Evolutionary conservation across 2,888 invertebrate genomes (phyloP).

Genomic region (Meliscaeva auricollis): DNA sequence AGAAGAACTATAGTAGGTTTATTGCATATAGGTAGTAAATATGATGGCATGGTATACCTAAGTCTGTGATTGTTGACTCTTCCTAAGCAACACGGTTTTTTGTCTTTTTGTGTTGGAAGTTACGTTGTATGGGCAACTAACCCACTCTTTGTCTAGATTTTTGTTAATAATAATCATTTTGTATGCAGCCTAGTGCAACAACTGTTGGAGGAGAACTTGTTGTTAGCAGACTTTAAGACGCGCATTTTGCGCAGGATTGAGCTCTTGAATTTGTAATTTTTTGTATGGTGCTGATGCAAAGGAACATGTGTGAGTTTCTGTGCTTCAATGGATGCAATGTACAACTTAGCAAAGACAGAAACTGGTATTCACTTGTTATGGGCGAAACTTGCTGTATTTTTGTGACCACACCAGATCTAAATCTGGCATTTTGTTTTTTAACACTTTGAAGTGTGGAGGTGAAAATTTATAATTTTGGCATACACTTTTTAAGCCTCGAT

Average conservation of each 20-base stretch:
- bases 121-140: slow-evolving; percentile 59
- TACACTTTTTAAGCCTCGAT: too few relatives aligned
- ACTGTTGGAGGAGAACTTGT: slow-evolving; percentile 63
- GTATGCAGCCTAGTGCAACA: slow-evolving; percentile 2
- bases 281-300: slow-evolving; percentile 24
- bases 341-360: neutral
- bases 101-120: slow-evolving; percentile 4
- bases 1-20: slow-evolving; percentile 4
- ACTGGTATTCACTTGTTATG: slow-evolving; percentile 16
- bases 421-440: neutral
- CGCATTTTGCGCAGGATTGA: slow-evolving; percentile 32
- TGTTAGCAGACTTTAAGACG: slow-evolving; percentile 60
- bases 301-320: slow-evolving; percentile 20
- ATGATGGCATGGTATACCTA: neutral
- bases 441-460: too few relatives aligned
- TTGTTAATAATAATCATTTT: neutral
- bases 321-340: neutral
- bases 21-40: neutral
- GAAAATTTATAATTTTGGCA: too few relatives aligned
- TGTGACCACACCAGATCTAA: neutral
- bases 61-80: slow-evolving; percentile 4
- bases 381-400: neutral
- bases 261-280: slow-evolving; percentile 3
- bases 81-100: slow-evolving; percentile 42
- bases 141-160: slow-evolving; percentile 55